phyloP scores from a whole-genome alignment of 2,888 invertebrate genomes.

The Lochmaea crataegi region DNA sequence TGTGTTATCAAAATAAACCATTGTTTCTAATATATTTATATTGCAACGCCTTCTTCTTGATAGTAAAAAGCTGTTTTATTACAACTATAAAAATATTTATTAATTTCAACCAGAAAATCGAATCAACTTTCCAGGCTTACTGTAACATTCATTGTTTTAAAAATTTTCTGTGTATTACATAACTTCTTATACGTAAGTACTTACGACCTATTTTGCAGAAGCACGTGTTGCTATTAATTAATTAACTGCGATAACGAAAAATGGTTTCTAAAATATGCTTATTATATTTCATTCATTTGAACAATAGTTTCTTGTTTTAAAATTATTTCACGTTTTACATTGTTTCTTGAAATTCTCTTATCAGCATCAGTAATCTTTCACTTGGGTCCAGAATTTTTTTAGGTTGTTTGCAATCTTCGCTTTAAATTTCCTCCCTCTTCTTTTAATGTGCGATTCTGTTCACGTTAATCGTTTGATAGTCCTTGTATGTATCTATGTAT shows the following conservation, averaged over 20 bases:
- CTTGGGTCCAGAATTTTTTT: not conserved
- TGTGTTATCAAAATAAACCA: not conserved
- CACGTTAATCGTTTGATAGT: no score
- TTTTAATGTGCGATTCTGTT: no score
- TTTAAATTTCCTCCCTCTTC: not conserved
- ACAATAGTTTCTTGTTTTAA: no score
- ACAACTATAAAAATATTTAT: not conserved
- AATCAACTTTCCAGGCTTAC: not conserved
- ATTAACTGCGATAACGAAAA: no score
- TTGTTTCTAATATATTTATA: not conserved
- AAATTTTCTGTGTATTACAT: not conserved
- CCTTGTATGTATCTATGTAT: no score
- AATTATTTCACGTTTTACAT: no score
- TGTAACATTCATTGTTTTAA: not conserved
- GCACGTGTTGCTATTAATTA: not conserved
- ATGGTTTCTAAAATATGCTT: no score
- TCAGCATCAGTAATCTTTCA: no score
- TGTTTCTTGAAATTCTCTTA: no score
- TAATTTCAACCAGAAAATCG: not conserved
- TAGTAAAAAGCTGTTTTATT: not conserved
- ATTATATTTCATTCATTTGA: no score
- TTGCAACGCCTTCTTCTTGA: not conserved
- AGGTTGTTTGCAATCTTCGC: not conserved
- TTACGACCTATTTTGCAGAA: not conserved
- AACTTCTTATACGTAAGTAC: not conserved